Evolutionary conservation across 2,113 vertebrate genomes (phyloP).

Genomic region (Microcebus jonahi): DNA sequence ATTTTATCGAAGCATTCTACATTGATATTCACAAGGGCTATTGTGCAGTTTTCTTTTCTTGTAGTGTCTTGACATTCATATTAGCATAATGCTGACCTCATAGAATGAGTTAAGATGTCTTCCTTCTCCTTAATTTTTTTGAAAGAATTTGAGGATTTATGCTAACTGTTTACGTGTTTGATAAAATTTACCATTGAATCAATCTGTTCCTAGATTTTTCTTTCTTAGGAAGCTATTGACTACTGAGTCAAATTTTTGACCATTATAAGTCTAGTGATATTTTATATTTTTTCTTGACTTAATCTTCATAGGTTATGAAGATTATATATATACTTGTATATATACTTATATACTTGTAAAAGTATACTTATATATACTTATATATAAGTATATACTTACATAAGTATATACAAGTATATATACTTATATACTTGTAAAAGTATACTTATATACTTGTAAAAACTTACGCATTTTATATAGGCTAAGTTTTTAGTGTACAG

Average conservation of each 20-base stretch:
- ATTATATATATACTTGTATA: too few relatives aligned
- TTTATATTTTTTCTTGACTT: background rate
- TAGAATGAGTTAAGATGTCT: background rate
- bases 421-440: too few relatives aligned
- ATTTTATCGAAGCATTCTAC: too few relatives aligned
- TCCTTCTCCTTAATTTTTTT: background rate
- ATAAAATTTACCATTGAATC: background rate
- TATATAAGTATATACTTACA: too few relatives aligned
- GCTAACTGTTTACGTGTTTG: background rate
- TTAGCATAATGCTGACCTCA: background rate
- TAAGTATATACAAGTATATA: too few relatives aligned
- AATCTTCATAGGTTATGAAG: background rate
- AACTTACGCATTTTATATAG: background rate
- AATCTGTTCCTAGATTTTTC: background rate
- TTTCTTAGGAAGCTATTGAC: background rate
- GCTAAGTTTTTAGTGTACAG: background rate
- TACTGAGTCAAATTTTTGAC: background rate
- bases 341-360: too few relatives aligned
- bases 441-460: background rate
- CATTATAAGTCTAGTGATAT: background rate
- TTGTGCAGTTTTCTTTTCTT: background rate
- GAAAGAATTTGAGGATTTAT: background rate
- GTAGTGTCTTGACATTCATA: too few relatives aligned
- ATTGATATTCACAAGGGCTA: too few relatives aligned
- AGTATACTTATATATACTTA: too few relatives aligned